Conservation (phyloP, 1,140 invertebrate genomes). For the Cephus cinctus region DNA sequence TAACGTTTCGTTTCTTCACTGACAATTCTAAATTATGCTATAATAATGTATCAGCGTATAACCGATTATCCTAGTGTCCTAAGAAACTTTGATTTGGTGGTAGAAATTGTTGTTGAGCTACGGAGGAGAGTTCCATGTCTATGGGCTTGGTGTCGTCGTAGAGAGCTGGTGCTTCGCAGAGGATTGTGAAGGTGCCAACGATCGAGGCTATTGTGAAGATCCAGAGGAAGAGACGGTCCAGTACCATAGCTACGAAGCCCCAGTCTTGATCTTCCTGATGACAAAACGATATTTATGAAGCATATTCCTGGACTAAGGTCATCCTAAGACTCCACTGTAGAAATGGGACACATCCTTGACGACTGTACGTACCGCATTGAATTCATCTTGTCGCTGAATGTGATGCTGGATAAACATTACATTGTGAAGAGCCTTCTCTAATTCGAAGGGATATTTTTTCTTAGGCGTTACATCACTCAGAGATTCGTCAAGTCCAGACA, state of each 20-base stretch:
- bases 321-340: neutral
- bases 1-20: too few species aligned
- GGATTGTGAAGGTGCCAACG: conserved; percentile 82
- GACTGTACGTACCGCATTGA: conserved; percentile 76
- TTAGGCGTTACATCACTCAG: conserved; percentile 74
- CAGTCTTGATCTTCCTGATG: conserved; percentile 94
- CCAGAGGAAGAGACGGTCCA: conserved; percentile 95
- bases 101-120: conserved; percentile 75
- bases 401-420: conserved; percentile 95
- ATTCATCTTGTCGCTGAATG: conserved; percentile 89
- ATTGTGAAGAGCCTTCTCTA: conserved; percentile 92
- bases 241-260: conserved; percentile 99
- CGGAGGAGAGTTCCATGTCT: conserved; percentile 81
- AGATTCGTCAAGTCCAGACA: conserved; percentile 78
- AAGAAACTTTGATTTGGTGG: conserved; percentile 46
- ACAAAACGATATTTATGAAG: conserved; percentile 12
- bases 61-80: conserved; percentile 18
- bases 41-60: too few species aligned
- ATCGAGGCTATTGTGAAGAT: conserved; percentile 92
- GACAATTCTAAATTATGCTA: too few species aligned
- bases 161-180: conserved; percentile 86
- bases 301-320: neutral
- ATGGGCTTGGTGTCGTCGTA: conserved; percentile 90
- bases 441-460: conserved; percentile 87
- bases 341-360: neutral